Base-by-base conservation (phyloP, 2,113 vertebrate species). In the Lepidothrix coronata region DNA sequence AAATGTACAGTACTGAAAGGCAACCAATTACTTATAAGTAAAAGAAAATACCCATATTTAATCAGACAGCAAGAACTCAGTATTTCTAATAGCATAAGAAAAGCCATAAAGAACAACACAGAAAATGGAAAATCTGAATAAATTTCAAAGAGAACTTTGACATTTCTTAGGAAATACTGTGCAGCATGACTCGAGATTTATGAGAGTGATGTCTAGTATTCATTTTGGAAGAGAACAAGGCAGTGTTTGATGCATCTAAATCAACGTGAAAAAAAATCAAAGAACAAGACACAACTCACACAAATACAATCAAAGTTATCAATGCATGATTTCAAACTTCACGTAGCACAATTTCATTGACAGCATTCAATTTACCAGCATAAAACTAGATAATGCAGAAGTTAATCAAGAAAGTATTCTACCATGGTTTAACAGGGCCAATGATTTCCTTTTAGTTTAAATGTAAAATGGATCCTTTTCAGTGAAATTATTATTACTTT, bases 161-260 rank as follows among this genome's bases (percentile, higher is more conserved):
- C 28, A 43, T 83, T 35, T 92, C 82, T 92, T 94, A 52, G 66
- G 43, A 95, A 82, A 89, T 85, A 73, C 54, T 79, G 52, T 66
- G 84, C 73, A 88, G 74, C 80, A 85, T 71, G 73, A 93, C 79
- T 95, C 88, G 93, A 90, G 57, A 51, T 73, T 85, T 92, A 77
- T 92, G 83, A 88, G 72, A 94, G 67, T 95, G 77, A 76, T 87
- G 52, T 91, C 89, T 94, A 77, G 72, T 93, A 83, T 54, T 93
- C 81, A 89, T 73, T 91, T 95, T 95, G 72, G 91, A 81, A 91
- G 89, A 96, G 88, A 92, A 85, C 91, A 96, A 89, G 86, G 71
- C 62, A 88, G 85, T 78, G 44, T 93, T 95, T 94, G 13, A 92
- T 58, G 43, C 51, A 77, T n/a, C 88, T 94, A 89, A 92, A 85